A percentile compares a stretch with the other conserved stretches of the same genome.
phyloP scores from a whole-genome alignment of 2,797 vertebrate species.

The Myotis vivesi region DNA sequence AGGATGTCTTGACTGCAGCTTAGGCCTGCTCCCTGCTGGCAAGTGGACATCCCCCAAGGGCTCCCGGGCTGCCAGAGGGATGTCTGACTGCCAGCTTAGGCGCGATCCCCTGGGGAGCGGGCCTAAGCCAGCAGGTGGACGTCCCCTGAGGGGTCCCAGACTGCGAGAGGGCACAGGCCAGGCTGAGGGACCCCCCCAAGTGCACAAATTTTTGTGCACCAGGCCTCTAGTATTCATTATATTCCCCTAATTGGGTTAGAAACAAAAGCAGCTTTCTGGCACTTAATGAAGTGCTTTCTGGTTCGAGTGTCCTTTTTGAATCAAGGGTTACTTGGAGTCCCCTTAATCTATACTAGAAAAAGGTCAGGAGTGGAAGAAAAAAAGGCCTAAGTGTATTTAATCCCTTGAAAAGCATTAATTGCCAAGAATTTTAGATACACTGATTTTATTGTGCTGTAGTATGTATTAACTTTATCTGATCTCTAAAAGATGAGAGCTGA shows the following conservation, averaged over 20 bases:
- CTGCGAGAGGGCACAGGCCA: no score
- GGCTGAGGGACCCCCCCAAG: no score
- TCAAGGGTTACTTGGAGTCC: not conserved
- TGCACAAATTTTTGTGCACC: no score
- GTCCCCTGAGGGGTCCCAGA: no score
- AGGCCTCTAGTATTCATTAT: not conserved
- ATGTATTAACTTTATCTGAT: not conserved
- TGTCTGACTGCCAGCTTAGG: no score
- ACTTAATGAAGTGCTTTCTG: constrained; percentile 39
- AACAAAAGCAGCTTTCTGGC: not conserved
- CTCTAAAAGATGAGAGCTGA: not conserved
- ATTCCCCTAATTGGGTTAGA: not conserved
- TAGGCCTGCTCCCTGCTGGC: no score
- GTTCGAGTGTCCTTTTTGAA: not conserved
- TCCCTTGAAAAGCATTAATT: constrained; percentile 15
- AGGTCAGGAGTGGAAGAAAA: not conserved
- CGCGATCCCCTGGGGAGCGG: no score
- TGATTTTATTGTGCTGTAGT: not conserved
- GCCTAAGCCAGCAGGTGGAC: no score
- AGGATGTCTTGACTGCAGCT: no score
- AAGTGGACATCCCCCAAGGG: no score
- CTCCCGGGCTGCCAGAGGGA: no score
- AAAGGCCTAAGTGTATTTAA: not conserved
- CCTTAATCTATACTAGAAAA: constrained; percentile 11
- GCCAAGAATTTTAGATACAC: not conserved